These are phyloP conservation scores for Pachyuromys duprasi DNA, from an alignment of 2,797 vertebrate species.

Conservation along the genomic window DNA sequence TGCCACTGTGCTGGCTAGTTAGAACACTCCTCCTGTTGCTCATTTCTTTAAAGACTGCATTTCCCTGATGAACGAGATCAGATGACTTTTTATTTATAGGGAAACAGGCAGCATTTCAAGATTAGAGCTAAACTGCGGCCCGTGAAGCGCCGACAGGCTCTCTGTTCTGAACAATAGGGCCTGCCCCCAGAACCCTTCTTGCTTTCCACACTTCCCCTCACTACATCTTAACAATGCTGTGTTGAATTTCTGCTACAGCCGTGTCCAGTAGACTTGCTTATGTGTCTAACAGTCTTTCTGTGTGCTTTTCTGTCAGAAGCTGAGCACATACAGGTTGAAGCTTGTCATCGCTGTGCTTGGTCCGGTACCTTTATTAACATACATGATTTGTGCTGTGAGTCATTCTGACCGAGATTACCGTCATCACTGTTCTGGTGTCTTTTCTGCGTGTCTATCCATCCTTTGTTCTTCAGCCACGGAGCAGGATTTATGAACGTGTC, in stretches of 20 bases:
- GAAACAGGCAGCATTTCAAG: not conserved
- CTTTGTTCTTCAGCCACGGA: not conserved
- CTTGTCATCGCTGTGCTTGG: not conserved
- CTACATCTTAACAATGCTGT: fast-evolving
- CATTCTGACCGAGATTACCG: no score
- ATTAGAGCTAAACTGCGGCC: fast-evolving
- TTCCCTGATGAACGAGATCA: not conserved
- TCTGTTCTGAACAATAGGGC: fast-evolving
- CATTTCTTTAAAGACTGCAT: not conserved
- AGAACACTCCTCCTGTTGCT: not conserved
- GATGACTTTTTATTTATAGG: not conserved
- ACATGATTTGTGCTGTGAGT: fast-evolving
- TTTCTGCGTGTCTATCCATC: fast-evolving
- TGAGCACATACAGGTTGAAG: not conserved
- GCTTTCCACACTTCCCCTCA: fast-evolving
- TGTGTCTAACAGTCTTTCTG: not conserved
- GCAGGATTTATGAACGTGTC: not conserved
- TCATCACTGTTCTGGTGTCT: not conserved
- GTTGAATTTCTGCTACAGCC: not conserved
- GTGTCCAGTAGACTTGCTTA: not conserved
- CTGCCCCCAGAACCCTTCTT: fast-evolving
- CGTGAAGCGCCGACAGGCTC: fast-evolving
- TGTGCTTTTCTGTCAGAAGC: fast-evolving
- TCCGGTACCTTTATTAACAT: fast-evolving
- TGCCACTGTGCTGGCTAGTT: fast-evolving